Conservation (phyloP, 2,113 vertebrate species). For the Oncorhynchus clarkii region DNA sequence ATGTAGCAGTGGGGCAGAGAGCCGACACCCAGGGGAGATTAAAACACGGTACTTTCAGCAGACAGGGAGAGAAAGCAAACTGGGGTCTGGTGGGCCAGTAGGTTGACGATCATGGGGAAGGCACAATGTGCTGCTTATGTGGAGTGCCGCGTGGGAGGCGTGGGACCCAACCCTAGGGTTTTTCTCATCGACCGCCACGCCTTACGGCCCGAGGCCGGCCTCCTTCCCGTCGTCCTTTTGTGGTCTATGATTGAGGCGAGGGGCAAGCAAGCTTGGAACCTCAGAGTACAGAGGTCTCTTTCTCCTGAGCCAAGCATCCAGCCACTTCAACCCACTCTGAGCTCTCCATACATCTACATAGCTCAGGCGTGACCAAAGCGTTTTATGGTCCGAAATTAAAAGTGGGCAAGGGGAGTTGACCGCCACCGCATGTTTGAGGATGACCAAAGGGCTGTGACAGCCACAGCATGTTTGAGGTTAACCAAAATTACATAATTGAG, state of each 20-base stretch:
- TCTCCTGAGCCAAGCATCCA: background rate
- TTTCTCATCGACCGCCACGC: constrained; percentile 52
- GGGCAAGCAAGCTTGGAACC: constrained; percentile 12
- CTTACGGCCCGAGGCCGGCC: constrained; percentile 15
- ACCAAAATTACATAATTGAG: background rate
- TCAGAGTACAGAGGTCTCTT: constrained; percentile 43
- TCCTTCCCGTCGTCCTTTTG: background rate
- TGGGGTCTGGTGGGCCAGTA: constrained; percentile 34
- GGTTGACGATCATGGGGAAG: background rate
- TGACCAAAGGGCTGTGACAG: background rate
- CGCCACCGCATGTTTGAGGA: background rate
- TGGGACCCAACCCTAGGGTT: constrained; percentile 57
- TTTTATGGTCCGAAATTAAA: background rate
- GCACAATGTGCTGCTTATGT: constrained; percentile 67
- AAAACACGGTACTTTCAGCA: constrained; percentile 33
- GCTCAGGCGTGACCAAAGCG: background rate
- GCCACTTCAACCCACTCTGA: background rate
- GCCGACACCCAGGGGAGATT: background rate
- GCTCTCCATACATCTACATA: background rate
- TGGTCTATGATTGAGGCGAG: background rate
- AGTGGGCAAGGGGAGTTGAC: background rate
- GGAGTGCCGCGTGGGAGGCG: constrained; percentile 3
- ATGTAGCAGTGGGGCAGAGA: background rate
- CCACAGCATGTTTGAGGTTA: background rate
- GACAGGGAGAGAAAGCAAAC: constrained; percentile 10